Percentiles rank a stretch among this genome's conserved stretches.
These are phyloP conservation scores for Drosophila infuscata DNA, from an alignment of 2,888 invertebrate species.

Conservation along the genomic window DNA sequence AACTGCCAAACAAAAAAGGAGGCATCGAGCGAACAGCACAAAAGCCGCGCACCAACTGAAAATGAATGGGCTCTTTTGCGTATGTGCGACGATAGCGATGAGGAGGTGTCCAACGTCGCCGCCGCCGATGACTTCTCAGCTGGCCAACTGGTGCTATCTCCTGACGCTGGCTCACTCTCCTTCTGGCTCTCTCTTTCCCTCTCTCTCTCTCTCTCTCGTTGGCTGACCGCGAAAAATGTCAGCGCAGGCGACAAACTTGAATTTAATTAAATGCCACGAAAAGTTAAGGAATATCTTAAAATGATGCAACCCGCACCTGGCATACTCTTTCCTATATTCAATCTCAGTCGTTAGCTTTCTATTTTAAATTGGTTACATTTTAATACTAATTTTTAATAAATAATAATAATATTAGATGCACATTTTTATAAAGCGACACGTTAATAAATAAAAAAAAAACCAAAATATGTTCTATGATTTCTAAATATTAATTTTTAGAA, in stretches of 20 bases:
- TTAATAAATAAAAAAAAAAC: neutral
- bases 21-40: slow-evolving; percentile 71
- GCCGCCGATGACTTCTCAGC: slow-evolving; percentile 26
- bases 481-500: neutral
- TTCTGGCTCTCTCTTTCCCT: neutral
- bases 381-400: neutral
- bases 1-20: slow-evolving; percentile 56
- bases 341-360: neutral
- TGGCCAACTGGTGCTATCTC: slow-evolving; percentile 52
- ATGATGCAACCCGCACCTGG: neutral
- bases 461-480: neutral
- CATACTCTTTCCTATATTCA: slow-evolving; percentile 31
- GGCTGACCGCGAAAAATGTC: slow-evolving; percentile 73
- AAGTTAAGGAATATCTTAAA: slow-evolving; percentile 29
- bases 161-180: slow-evolving; percentile 25
- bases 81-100: slow-evolving; percentile 42
- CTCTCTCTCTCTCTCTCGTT: slow-evolving; percentile 16
- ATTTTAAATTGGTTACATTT: neutral
- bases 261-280: slow-evolving; percentile 68
- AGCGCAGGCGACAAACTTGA: slow-evolving; percentile 73
- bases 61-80: slow-evolving; percentile 48
- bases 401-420: neutral
- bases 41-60: slow-evolving; percentile 69
- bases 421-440: neutral
- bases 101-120: slow-evolving; percentile 24